Base-by-base conservation (phyloP, 2,888 invertebrate genomes). In the Masnerella sp. region DNA sequence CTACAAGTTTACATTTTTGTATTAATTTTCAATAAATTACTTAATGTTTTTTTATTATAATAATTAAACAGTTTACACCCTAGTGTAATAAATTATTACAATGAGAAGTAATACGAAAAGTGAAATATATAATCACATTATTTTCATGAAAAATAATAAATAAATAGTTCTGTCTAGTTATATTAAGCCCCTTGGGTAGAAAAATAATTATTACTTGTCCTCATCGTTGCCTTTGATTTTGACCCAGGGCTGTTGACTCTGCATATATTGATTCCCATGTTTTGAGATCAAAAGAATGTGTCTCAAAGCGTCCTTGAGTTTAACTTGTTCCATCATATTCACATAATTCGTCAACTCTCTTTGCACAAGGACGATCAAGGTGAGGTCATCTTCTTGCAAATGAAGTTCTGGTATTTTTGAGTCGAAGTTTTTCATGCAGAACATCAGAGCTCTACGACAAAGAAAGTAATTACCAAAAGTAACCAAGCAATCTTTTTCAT, bases 211-310 rank as follows among this genome's bases (percentile, higher is more conserved):
- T 88, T 84, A 95, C 95, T 93, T 93, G 78, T 96, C 93, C 52
- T 92, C 91, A 1, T 91, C 92, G 1, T 88, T 90, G 20, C 96
- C 95, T 86, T 99, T 99, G 5, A 97, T 90, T 78, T 96, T 89
- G 5, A 95, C 95, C 99, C 99, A 99, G 0, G 99, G 99, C 85
- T 97, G 94, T 77, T 94, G 93, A 1, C 91, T 89, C 89, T 99
- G 99, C 94, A 99, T 96, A 86, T 96, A 98, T 83, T 97, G 97
- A 89, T 99, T 99, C 3, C 99, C 99, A 77, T 95, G 92, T 1
- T 96, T 91, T 0, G 98, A 97, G 67, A 99, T 93, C 1, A 91
- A 91, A 79, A 99, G 88, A 77, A 99, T 92, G 85, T 94, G 93
- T 9, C 94, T 90, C 12, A 99, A 90, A 0, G 95, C 95, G 81